phyloP scores from a whole-genome alignment of 2,113 vertebrate species.

The Nothocercus nigrocapillus region DNA sequence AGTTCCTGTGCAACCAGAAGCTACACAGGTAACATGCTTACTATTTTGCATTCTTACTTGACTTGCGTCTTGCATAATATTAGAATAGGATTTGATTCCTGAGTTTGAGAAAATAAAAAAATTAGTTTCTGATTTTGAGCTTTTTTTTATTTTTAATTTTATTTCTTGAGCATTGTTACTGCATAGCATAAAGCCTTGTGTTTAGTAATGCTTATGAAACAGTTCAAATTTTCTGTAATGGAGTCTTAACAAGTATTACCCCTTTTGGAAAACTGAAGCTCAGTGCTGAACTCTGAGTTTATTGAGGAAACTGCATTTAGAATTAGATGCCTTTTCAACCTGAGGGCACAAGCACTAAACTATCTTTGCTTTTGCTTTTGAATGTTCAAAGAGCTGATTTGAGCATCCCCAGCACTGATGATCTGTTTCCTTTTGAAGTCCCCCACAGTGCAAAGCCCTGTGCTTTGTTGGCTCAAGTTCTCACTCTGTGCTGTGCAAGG shows the following conservation, averaged over 20 bases:
- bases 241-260: background rate
- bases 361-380: background rate
- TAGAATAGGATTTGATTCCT: background rate
- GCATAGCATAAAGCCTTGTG: background rate
- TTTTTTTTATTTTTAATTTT: background rate
- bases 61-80: background rate
- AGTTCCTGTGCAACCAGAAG: conserved; percentile 89
- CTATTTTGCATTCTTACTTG: background rate
- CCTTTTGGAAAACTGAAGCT: background rate
- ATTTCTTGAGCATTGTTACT: background rate
- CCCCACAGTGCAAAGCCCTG: background rate
- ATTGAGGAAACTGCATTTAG: background rate
- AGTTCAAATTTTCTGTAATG: background rate
- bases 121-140: background rate
- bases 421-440: background rate
- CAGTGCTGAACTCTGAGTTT: background rate
- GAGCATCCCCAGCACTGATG: background rate
- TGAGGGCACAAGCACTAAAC: background rate
- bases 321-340: background rate
- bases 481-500: background rate
- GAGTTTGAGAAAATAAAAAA: background rate
- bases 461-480: background rate
- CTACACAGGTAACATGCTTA: conserved; percentile 83
- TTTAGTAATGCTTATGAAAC: background rate
- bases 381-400: background rate